Evolutionary conservation across 2,113 vertebrate species (phyloP).

Genomic region (Thalassarche chlororhynchos): DNA sequence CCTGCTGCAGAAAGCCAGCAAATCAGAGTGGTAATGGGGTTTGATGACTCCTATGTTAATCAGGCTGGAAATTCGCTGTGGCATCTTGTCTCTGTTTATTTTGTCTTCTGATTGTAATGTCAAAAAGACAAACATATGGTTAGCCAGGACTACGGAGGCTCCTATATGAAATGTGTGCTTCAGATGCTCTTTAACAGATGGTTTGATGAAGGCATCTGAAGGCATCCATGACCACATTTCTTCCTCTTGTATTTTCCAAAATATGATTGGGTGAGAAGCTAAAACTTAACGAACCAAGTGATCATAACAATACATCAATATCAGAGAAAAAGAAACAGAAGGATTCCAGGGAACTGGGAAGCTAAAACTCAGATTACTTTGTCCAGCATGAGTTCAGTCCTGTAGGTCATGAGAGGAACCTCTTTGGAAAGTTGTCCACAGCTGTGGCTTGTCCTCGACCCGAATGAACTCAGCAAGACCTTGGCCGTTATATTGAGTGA

Average conservation of each 20-base stretch:
- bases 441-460: not conserved
- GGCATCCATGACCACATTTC: not conserved
- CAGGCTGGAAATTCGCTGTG: not conserved
- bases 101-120: not conserved
- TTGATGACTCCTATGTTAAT: not conserved
- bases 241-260: not conserved
- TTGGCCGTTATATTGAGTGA: not conserved
- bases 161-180: not conserved
- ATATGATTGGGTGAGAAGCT: not conserved
- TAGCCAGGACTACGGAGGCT: not conserved
- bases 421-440: not conserved
- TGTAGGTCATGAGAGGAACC: not conserved
- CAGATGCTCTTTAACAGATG: constrained; percentile 1
- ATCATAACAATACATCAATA: not conserved
- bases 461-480: not conserved
- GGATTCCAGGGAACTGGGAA: not conserved
- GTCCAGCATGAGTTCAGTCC: constrained; percentile 63
- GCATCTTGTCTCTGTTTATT: not conserved
- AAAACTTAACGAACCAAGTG: not conserved
- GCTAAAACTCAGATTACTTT: constrained; percentile 63
- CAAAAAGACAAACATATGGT: not conserved
- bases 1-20: not conserved
- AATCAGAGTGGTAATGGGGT: not conserved
- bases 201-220: not conserved
- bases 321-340: constrained; percentile 14